phyloP scores from a whole-genome alignment of 2,113 vertebrate species.

The Bubo bubo region DNA sequence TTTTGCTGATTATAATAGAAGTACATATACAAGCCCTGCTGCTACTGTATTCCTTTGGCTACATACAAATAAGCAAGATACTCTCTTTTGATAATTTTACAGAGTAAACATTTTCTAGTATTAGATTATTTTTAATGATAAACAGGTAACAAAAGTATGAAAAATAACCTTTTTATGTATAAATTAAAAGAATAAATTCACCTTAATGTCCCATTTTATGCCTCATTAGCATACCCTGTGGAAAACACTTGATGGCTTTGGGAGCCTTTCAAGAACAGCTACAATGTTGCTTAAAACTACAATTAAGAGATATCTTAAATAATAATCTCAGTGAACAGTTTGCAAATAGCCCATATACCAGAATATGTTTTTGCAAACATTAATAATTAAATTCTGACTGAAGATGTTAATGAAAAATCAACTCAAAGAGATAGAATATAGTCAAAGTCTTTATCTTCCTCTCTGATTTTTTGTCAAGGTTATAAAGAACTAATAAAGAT shows the following conservation, averaged over 20 bases:
- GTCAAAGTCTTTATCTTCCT: neutral
- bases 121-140: neutral
- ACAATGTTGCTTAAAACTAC: neutral
- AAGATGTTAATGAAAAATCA: neutral
- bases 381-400: neutral
- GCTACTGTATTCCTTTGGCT: neutral
- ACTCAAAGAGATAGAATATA: neutral
- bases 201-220: neutral
- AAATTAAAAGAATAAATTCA: neutral
- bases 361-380: neutral
- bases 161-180: neutral
- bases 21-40: neutral
- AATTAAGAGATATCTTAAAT: neutral
- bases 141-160: neutral
- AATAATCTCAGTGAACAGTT: neutral
- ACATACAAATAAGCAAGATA: neutral
- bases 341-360: neutral
- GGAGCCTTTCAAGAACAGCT: neutral
- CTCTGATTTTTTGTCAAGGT: neutral
- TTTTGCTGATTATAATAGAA: neutral
- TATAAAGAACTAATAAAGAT: neutral
- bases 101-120: neutral
- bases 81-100: neutral
- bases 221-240: neutral
- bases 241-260: neutral